These are phyloP conservation scores for Rhea pennata DNA, from an alignment of 2,113 vertebrate genomes.

Conservation along the genomic window DNA sequence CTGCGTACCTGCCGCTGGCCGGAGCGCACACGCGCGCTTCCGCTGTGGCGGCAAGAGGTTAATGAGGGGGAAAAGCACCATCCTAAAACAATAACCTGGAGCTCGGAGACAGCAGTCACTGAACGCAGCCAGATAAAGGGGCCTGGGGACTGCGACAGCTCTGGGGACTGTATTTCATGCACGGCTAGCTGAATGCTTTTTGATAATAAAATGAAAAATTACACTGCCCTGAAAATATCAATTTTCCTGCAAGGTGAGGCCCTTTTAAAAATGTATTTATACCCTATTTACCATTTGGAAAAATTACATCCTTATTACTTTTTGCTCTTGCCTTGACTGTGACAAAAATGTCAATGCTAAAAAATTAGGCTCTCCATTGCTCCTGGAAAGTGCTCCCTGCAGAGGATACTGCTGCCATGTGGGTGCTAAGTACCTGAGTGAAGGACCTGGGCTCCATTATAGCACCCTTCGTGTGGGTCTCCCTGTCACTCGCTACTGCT, in stretches of 20 bases:
- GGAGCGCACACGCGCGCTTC: neutral
- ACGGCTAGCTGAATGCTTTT: slow-evolving; percentile 52
- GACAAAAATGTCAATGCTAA: slow-evolving; percentile 64
- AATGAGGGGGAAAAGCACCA: slow-evolving; percentile 62
- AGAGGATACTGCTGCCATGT: neutral
- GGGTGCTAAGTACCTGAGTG: neutral
- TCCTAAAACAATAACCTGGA: slow-evolving; percentile 64
- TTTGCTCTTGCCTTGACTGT: slow-evolving; percentile 47
- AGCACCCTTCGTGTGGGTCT: neutral
- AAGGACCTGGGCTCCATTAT: neutral
- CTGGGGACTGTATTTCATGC: slow-evolving; percentile 66
- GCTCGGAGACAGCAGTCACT: slow-evolving; percentile 46
- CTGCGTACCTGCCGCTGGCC: neutral
- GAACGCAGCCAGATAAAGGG: slow-evolving; percentile 61
- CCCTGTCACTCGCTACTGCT: neutral
- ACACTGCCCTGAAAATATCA: slow-evolving; percentile 64
- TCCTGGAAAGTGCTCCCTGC: neutral
- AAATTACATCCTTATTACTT: slow-evolving; percentile 65
- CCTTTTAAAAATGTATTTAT: slow-evolving; percentile 63
- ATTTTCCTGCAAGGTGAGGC: slow-evolving; percentile 68
- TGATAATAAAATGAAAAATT: slow-evolving; percentile 70
- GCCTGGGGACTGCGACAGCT: slow-evolving; percentile 63
- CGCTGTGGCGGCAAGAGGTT: slow-evolving; percentile 28
- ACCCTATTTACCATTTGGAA: slow-evolving; percentile 66
- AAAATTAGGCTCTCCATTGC: slow-evolving; percentile 21